These are phyloP conservation scores for Drosophila prosaltans DNA, from an alignment of 1,140 invertebrate species.

Conservation along the genomic window DNA sequence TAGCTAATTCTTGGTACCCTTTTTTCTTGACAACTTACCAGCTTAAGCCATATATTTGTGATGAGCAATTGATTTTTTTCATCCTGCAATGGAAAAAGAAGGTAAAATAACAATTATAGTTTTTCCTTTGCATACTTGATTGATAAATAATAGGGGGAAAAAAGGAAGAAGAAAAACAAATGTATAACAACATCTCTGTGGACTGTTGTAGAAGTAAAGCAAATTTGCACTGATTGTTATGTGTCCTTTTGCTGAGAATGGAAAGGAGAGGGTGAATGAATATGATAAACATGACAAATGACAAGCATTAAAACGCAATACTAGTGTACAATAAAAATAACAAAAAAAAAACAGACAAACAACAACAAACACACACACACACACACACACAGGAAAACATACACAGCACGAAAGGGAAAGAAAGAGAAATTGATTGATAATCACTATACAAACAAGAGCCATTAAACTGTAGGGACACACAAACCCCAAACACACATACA, in stretches of 20 bases:
- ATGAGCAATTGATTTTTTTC: constrained; percentile 92
- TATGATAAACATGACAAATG: constrained; percentile 24
- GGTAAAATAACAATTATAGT: constrained; percentile 13
- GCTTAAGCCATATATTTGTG: constrained; percentile 95
- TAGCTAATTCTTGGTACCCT: no score
- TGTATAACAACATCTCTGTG: neutral
- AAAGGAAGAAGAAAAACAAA: neutral
- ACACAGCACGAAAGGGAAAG: neutral
- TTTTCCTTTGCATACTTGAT: neutral
- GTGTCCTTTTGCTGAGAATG: neutral
- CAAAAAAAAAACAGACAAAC: neutral
- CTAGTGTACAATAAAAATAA: constrained; percentile 16
- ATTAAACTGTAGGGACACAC: constrained; percentile 27
- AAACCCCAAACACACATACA: constrained; percentile 10
- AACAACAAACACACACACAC: neutral
- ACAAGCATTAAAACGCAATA: constrained; percentile 19
- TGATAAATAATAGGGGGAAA: neutral
- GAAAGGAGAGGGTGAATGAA: neutral
- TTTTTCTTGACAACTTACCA: constrained; percentile 62
- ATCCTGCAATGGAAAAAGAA: constrained; percentile 85
- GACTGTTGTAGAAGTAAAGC: constrained; percentile 16
- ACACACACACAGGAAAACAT: neutral
- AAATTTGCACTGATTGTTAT: constrained; percentile 21
- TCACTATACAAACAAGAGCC: constrained; percentile 44
- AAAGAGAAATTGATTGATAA: constrained; percentile 53